Conservation (phyloP, 2,888 invertebrate genomes). For the Thumatha senex region DNA sequence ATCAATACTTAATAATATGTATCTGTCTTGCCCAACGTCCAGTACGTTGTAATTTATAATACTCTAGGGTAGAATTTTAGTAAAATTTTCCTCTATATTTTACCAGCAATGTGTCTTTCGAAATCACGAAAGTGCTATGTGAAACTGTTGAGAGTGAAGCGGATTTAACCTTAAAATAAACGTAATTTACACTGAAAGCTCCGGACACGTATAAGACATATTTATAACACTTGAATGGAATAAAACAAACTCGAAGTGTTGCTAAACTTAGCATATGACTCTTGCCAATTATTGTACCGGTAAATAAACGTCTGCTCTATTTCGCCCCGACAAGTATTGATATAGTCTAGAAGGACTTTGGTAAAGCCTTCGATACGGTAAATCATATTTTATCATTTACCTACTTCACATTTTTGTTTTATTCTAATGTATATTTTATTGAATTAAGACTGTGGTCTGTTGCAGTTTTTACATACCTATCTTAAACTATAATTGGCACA, state of each 20-base stretch:
- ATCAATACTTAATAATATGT: not conserved
- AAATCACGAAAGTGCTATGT: slow-evolving; percentile 10
- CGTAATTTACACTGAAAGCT: slow-evolving; percentile 34
- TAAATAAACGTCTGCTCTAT: slow-evolving; percentile 30
- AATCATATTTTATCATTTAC: too few relatives aligned
- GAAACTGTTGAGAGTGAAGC: slow-evolving; percentile 10
- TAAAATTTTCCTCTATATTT: not conserved
- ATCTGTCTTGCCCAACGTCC: not conserved
- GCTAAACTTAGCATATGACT: slow-evolving; percentile 36
- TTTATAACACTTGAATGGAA: slow-evolving; percentile 37
- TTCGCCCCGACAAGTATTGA: not conserved
- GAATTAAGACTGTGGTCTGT: not conserved
- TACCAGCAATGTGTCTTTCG: not conserved
- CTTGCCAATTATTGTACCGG: slow-evolving; percentile 30
- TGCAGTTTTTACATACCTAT: too few relatives aligned
- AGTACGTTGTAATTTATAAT: not conserved
- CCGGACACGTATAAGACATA: slow-evolving; percentile 38
- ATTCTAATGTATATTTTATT: not conserved
- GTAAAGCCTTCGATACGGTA: not conserved
- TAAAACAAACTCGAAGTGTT: slow-evolving; percentile 25
- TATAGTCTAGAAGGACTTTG: slow-evolving; percentile 4
- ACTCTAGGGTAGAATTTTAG: not conserved
- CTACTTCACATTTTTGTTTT: too few relatives aligned
- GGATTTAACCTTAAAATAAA: slow-evolving; percentile 35
- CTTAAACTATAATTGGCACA: too few relatives aligned